Conservation (phyloP, 2,888 invertebrate genomes). For the Ectobius pallidus region DNA sequence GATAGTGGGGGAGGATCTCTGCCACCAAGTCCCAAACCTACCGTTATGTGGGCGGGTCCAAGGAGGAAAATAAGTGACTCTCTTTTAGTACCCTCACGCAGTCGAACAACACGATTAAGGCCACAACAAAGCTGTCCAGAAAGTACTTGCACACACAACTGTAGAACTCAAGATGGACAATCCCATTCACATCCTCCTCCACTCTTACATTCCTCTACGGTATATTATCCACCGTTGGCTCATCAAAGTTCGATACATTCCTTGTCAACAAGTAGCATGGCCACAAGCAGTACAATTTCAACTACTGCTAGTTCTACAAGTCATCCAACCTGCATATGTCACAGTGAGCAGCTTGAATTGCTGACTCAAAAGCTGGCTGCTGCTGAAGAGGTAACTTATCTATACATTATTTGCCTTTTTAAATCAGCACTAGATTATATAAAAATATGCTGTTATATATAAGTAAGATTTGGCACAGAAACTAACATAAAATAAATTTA, state of each 20-base stretch:
- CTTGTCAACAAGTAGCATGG: no score
- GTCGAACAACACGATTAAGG: conserved; percentile 29
- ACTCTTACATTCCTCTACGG: conserved; percentile 18
- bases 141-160: conserved; percentile 6
- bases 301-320: no score
- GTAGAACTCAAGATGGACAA: not conserved
- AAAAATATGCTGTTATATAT: no score
- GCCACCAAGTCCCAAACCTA: conserved; percentile 38
- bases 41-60: conserved; percentile 33
- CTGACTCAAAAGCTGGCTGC: conserved; percentile 34
- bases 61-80: conserved; percentile 42
- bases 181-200: conserved; percentile 5
- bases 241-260: conserved; percentile 32
- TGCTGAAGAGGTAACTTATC: conserved; percentile 38
- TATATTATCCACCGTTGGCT: conserved; percentile 34
- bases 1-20: conserved; percentile 36
- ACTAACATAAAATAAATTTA: no score
- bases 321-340: conserved; percentile 14
- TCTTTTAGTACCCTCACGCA: conserved; percentile 35
- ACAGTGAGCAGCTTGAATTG: conserved; percentile 31
- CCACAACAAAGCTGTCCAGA: conserved; percentile 40
- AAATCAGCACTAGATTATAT: not conserved
- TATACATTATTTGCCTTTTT: not conserved
- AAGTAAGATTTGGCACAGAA: no score
- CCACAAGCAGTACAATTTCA: no score